These are phyloP conservation scores for Habrosyne pyritoides DNA, from an alignment of 2,888 invertebrate genomes.

Conservation along the genomic window DNA sequence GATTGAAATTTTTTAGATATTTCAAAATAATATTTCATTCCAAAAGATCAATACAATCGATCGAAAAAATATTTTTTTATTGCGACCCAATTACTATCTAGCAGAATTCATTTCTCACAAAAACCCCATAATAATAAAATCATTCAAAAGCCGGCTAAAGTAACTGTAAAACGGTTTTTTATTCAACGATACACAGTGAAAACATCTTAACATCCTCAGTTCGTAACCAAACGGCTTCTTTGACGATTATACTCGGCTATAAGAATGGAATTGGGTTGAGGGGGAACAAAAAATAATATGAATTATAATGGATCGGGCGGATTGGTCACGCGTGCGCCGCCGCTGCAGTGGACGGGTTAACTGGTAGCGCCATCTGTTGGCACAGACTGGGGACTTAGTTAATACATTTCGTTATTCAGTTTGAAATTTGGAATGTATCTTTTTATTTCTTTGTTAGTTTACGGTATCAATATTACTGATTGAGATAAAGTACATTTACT, in stretches of 20 bases:
- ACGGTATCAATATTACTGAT: too few relatives aligned
- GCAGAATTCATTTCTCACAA: constrained; percentile 29
- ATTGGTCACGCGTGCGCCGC: constrained; percentile 48
- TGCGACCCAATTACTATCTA: constrained; percentile 8
- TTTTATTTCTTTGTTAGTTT: too few relatives aligned
- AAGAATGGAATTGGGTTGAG: constrained; percentile 67
- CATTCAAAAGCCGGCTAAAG: constrained; percentile 23
- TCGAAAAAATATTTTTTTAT: background rate
- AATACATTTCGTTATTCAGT: background rate
- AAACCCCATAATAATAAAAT: constrained; percentile 17
- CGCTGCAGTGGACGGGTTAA: constrained; percentile 20
- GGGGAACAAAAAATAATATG: constrained; percentile 58
- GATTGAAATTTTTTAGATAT: too few relatives aligned
- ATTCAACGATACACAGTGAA: background rate
- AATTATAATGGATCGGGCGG: constrained; percentile 48
- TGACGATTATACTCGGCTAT: constrained; percentile 72
- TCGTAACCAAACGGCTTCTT: constrained; percentile 61
- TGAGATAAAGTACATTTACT: too few relatives aligned
- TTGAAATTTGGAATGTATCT: background rate
- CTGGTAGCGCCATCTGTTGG: constrained; percentile 52
- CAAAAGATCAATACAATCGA: background rate
- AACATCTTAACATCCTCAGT: constrained; percentile 17
- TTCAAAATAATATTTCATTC: background rate
- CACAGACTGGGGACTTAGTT: constrained; percentile 22
- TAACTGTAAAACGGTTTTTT: constrained; percentile 26